These are phyloP conservation scores for Platerodrilus igneus DNA, from an alignment of 2,888 invertebrate species.

Conservation along the genomic window DNA sequence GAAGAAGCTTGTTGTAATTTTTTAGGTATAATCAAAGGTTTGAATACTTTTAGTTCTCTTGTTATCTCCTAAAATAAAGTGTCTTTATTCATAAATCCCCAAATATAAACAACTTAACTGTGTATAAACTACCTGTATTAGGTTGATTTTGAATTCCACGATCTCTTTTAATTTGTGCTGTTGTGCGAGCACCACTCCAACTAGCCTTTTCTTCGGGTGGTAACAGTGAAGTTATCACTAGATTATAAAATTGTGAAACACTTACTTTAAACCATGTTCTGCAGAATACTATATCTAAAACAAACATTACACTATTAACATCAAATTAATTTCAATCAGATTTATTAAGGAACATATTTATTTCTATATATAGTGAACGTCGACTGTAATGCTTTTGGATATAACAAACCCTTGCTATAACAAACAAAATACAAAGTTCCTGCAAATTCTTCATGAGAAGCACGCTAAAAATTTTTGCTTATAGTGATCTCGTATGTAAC, in stretches of 20 bases:
- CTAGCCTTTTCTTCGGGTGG: constrained; percentile 67
- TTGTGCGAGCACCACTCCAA: constrained; percentile 96
- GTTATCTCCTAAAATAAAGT: constrained; percentile 60
- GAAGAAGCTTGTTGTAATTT: constrained; percentile 81
- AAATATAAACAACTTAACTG: too few species aligned
- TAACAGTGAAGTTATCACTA: constrained; percentile 81
- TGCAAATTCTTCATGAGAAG: too few species aligned
- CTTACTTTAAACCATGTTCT: constrained; percentile 95
- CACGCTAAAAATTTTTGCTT: too few species aligned
- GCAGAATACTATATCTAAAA: constrained; percentile 87
- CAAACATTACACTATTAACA: too few species aligned
- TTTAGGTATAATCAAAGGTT: constrained; percentile 79
- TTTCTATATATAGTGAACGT: too few species aligned
- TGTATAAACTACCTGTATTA: constrained; percentile 82
- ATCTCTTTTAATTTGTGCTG: constrained; percentile 88
- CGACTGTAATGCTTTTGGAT: too few species aligned
- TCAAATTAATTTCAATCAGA: too few species aligned
- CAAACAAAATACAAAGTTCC: too few species aligned
- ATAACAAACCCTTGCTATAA: too few species aligned
- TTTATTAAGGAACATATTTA: too few species aligned
- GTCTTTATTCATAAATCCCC: too few species aligned
- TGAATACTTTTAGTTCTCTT: constrained; percentile 70
- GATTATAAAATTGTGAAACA: constrained; percentile 87
- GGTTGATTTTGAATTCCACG: constrained; percentile 64
- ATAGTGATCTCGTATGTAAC: too few species aligned